Conservation (phyloP, 2,113 vertebrate genomes). For the Corythornis cristatus region DNA sequence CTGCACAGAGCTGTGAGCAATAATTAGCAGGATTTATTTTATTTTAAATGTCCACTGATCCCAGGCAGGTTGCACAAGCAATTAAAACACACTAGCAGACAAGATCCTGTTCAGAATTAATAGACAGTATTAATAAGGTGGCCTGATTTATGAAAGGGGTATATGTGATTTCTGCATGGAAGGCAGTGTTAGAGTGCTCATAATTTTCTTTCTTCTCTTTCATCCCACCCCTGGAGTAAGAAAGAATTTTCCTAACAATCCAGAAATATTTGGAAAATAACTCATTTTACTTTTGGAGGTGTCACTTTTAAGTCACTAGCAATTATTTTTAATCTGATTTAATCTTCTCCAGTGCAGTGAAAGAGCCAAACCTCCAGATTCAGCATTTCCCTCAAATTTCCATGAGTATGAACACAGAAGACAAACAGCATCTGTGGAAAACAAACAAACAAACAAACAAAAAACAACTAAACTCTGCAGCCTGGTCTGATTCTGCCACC, state of each 20-base stretch:
- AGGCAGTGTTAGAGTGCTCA: neutral
- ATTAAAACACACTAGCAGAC: neutral
- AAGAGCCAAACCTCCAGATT: neutral
- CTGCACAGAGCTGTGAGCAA: neutral
- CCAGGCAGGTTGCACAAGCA: neutral
- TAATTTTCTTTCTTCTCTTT: neutral
- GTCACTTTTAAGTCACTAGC: neutral
- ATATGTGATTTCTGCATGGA: neutral
- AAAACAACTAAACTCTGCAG: neutral
- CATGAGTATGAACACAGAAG: neutral
- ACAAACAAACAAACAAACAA: no score
- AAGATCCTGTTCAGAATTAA: neutral
- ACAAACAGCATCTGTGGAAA: neutral
- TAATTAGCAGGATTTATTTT: constrained; percentile 26
- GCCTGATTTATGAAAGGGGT: neutral
- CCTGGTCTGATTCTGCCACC: neutral
- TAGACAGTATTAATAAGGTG: neutral
- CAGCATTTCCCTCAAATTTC: neutral
- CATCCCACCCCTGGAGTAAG: neutral
- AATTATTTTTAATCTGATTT: neutral
- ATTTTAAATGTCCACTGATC: neutral
- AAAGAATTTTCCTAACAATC: neutral
- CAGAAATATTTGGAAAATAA: neutral
- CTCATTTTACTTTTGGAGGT: neutral
- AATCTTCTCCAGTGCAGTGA: neutral